These are phyloP conservation scores for Propithecus deckenii DNA, from an alignment of 2,797 vertebrate species.

Conservation along the genomic window DNA sequence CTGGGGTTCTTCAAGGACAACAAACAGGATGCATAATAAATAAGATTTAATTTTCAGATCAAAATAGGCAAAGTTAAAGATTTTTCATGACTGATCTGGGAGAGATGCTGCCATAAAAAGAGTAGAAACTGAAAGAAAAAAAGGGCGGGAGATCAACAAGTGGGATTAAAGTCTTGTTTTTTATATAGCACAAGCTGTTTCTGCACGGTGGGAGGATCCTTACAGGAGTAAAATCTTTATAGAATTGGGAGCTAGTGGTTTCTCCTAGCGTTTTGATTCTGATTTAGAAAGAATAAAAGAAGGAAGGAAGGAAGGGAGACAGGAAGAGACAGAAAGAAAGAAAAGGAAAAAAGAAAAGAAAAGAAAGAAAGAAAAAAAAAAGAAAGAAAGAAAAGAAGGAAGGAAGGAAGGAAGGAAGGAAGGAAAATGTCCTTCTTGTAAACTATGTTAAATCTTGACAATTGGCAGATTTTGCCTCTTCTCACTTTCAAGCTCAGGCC, in stretches of 20 bases:
- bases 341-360: too few relatives aligned
- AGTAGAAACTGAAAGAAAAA: slow-evolving; percentile 68
- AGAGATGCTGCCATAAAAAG: slow-evolving; percentile 86
- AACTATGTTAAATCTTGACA: slow-evolving; percentile 88
- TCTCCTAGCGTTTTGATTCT: slow-evolving; percentile 84
- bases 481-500: slow-evolving; percentile 89
- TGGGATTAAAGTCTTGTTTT: slow-evolving; percentile 89
- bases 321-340: slow-evolving; percentile 55
- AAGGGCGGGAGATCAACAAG: slow-evolving; percentile 88
- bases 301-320: slow-evolving; percentile 8
- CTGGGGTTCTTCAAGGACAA: slow-evolving; percentile 93
- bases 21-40: slow-evolving; percentile 95
- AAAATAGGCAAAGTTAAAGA: slow-evolving; percentile 91
- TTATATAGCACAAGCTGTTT: slow-evolving; percentile 87
- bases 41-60: slow-evolving; percentile 92
- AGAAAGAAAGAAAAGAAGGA: slow-evolving; percentile 65
- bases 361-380: not conserved
- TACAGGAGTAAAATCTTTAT: slow-evolving; percentile 86
- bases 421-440: slow-evolving; percentile 81
- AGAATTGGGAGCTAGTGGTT: slow-evolving; percentile 85
- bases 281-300: slow-evolving; percentile 80
- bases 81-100: slow-evolving; percentile 87
- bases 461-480: slow-evolving; percentile 90
- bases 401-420: too few relatives aligned
- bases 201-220: slow-evolving; percentile 86